Evolutionary conservation across 2,888 invertebrate species (phyloP).

Genomic region (Gonocerus acuteangulatus): DNA sequence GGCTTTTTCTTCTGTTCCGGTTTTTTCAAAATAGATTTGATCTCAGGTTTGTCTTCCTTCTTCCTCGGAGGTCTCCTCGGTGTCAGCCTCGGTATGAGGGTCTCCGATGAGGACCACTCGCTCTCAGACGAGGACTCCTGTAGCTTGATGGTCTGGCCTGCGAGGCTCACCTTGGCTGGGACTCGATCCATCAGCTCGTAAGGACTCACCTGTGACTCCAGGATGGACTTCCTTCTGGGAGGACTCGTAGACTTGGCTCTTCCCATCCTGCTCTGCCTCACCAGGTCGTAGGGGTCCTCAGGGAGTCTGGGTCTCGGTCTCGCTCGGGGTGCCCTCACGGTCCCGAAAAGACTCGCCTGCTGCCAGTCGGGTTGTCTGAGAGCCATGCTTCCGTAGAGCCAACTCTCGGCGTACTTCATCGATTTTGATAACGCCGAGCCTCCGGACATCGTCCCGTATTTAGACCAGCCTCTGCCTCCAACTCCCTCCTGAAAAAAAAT

Average conservation of each 20-base stretch:
- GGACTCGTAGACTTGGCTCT: conserved; percentile 31
- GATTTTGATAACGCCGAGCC: conserved; percentile 69
- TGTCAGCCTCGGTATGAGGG: conserved; percentile 35
- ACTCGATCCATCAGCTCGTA: conserved; percentile 64
- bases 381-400: conserved; percentile 70
- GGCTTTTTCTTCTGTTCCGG: conserved; percentile 29
- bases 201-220: conserved; percentile 76
- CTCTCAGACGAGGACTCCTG: conserved; percentile 26
- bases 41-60: conserved; percentile 35
- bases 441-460: conserved; percentile 43
- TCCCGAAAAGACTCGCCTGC: conserved; percentile 32
- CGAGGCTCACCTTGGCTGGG: conserved; percentile 51
- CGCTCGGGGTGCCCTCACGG: conserved; percentile 27
- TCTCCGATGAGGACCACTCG: conserved; percentile 33
- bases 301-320: conserved; percentile 29
- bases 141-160: conserved; percentile 60
- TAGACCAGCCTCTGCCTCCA: conserved; percentile 35
- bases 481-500: conserved; percentile 32
- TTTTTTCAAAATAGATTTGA: conserved; percentile 53
- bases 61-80: conserved; percentile 57
- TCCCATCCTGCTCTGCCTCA: conserved; percentile 63
- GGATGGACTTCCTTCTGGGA: conserved; percentile 55
- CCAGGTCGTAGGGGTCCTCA: conserved; percentile 63
- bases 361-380: conserved; percentile 34
- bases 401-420: conserved; percentile 77